Percentiles rank a stretch among this genome's conserved stretches.
Conservation (phyloP, 64 coral and sea anemone species). For the Montipora sp. region DNA sequence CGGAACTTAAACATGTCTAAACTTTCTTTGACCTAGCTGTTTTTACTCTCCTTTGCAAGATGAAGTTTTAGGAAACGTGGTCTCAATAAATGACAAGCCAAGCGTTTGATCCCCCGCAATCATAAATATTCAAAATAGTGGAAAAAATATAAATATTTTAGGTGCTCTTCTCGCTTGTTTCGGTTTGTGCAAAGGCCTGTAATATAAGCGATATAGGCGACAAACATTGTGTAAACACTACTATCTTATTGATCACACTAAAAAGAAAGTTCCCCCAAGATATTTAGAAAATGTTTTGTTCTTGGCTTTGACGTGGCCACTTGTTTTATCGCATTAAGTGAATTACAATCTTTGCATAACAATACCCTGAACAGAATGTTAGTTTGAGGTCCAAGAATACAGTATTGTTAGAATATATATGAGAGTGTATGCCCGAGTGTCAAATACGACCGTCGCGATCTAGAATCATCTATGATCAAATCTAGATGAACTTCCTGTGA, state of each 20-base stretch:
- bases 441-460: slow-evolving; percentile 41
- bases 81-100: slow-evolving; percentile 17
- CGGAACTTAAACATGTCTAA: background rate
- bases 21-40: background rate
- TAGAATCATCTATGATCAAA: slow-evolving; percentile 16
- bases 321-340: slow-evolving; percentile 99
- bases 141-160: slow-evolving; percentile 79
- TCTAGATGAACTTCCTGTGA: slow-evolving; percentile 49
- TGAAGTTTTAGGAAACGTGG: background rate
- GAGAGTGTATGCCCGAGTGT: background rate
- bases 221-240: slow-evolving; percentile 56
- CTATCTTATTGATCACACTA: slow-evolving; percentile 50
- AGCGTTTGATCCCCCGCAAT: slow-evolving; percentile 69
- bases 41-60: background rate
- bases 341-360: slow-evolving; percentile 99
- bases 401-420: slow-evolving; percentile 77
- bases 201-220: background rate
- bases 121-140: slow-evolving; percentile 82
- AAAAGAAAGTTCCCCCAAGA: slow-evolving; percentile 67
- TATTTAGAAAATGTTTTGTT: slow-evolving; percentile 99
- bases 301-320: slow-evolving; percentile 86
- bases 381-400: slow-evolving; percentile 93
- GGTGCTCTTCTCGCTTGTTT: slow-evolving; percentile 62
- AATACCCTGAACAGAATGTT: slow-evolving; percentile 83
- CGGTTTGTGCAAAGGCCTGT: slow-evolving; percentile 19